Evolutionary conservation across 92 coral and sea anemone genomes (phyloP).

Genomic region (Desmophyllum pertusum): DNA sequence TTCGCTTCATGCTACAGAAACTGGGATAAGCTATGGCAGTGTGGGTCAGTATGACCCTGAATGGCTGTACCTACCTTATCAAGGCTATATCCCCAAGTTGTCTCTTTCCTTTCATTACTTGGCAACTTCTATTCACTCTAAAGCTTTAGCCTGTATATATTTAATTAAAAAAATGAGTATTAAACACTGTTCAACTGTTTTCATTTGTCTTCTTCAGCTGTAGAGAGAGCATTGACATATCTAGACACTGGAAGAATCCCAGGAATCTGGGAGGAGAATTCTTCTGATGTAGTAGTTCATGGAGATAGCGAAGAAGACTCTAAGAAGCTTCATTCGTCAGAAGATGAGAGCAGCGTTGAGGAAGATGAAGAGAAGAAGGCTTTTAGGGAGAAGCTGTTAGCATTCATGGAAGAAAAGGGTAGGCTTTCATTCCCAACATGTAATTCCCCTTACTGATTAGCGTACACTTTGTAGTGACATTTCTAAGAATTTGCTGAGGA

Average conservation of each 20-base stretch:
- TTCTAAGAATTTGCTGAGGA: too few species aligned
- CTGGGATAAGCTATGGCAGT: too few species aligned
- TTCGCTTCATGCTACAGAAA: too few species aligned
- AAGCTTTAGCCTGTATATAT: too few species aligned
- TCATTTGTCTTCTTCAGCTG: conserved; percentile 52
- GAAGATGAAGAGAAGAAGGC: conserved; percentile 67
- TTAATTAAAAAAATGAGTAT: too few species aligned
- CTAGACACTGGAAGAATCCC: conserved; percentile 91
- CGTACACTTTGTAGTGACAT: too few species aligned
- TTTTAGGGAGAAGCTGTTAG: conserved; percentile 64
- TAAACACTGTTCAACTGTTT: background rate
- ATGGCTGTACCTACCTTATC: too few species aligned
- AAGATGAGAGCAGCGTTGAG: conserved; percentile 64
- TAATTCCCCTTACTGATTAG: too few species aligned
- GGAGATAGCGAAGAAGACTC: conserved; percentile 56
- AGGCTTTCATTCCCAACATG: background rate
- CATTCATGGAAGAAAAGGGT: conserved; percentile 93
- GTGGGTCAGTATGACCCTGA: too few species aligned
- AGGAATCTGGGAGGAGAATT: conserved; percentile 82
- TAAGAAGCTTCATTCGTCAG: conserved; percentile 60
- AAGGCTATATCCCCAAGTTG: too few species aligned
- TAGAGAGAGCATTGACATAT: conserved; percentile 85
- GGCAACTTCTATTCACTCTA: too few species aligned
- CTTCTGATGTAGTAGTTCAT: conserved; percentile 63
- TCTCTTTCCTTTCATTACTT: too few species aligned